Percentiles rank a stretch among this genome's conserved stretches.
Evolutionary conservation across 2,888 invertebrate genomes (phyloP).

Genomic region (Pelosia muscerda): DNA sequence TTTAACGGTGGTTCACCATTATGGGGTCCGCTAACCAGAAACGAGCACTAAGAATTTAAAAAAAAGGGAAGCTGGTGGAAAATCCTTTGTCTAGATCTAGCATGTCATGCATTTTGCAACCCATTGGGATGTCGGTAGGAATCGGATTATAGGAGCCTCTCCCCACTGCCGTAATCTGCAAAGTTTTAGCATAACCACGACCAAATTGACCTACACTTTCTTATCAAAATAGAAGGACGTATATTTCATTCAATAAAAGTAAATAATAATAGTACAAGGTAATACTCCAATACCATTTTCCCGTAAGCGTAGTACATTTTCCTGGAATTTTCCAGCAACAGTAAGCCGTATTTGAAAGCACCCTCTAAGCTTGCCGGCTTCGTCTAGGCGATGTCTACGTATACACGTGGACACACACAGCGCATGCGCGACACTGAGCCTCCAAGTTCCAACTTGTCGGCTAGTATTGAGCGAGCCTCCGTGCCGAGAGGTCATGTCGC

Average conservation of each 20-base stretch:
- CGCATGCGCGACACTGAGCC: conserved; percentile 68
- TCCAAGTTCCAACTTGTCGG: conserved; percentile 60
- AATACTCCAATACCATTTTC: not conserved
- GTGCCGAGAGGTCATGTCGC: conserved; percentile 81
- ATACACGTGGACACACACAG: conserved; percentile 68
- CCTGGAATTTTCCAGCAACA: conserved; percentile 25
- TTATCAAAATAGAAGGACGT: too few species aligned
- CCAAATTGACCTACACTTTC: not conserved
- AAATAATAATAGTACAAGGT: not conserved
- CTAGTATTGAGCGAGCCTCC: conserved; percentile 85
- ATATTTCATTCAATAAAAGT: not conserved
- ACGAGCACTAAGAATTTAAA: too few species aligned
- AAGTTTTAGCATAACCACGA: too few species aligned
- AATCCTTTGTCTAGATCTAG: too few species aligned
- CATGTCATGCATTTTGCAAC: too few species aligned
- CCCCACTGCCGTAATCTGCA: too few species aligned
- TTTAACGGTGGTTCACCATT: too few species aligned
- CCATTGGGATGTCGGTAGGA: too few species aligned
- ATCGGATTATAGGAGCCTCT: too few species aligned
- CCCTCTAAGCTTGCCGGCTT: conserved; percentile 49
- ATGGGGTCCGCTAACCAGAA: too few species aligned
- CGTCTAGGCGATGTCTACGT: conserved; percentile 74
- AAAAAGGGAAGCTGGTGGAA: too few species aligned
- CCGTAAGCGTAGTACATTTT: conserved; percentile 6
- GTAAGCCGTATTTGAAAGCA: conserved; percentile 41